Evolutionary conservation across 2,888 invertebrate genomes (phyloP), one percentile per base, ranked within the genome.

Genomic region (Steinernema carpocapsae): DNA sequence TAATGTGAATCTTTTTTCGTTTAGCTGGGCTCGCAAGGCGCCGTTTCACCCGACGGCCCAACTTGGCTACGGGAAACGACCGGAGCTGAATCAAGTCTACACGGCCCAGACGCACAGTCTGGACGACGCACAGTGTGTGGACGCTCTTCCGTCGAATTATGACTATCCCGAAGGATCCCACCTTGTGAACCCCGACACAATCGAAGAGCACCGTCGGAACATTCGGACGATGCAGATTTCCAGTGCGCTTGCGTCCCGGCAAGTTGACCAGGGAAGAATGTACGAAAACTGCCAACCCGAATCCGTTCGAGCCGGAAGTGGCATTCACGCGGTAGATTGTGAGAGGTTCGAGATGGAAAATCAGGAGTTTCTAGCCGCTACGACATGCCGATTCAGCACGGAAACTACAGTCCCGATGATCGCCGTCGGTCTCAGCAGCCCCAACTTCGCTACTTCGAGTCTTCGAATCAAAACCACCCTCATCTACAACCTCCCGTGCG

Each of bases 1-100:
- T n/a, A n/a, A 7, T 43, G 43, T 48, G 3, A 37, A 37, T 14
- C 48, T 19, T 4, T 14, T 17, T 64, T 22, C 1, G 6, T 64
- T 32, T 17, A 64, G 64, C 19, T 64, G 64, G 64, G 64, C 64
- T 32, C 64, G 64, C 12, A 64, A 64, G 32, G 64, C 64, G 2
- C 64, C 64, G 3, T 64, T 32, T n/a, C 64, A 64, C 32, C 64
- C 29, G 14, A 26, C 24, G 6, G 2, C 3, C 17, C 64, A 64
- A 17, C 6, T 6, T n/a, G 64, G 29, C 37, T 37, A 64, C 26
- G 37, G 64, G 17, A 10, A 29, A 17, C 64, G 64, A 2, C 32
- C 32, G 7, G 6, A 6, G 2, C 32, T 64, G 32, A 29, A 26
- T 32, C 12, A 37, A 29, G 64, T 64, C 17, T 64, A 64, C 37